Percentiles rank a stretch among this genome's conserved stretches.
Conservation (phyloP, 2,113 vertebrate species). For the Sminthopsis crassicaudata region DNA sequence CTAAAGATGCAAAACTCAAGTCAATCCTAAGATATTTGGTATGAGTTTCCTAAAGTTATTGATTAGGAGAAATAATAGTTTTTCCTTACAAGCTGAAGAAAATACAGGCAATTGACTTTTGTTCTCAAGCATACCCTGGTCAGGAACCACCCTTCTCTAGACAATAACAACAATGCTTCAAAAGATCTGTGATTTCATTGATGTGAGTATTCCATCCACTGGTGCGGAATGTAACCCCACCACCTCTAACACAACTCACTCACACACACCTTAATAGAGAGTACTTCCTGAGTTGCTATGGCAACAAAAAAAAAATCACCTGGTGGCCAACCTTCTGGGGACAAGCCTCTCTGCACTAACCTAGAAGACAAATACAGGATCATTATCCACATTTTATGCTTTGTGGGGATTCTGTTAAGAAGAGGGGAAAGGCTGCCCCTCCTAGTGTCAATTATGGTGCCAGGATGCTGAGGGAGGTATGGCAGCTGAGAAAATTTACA, state of each 20-base stretch:
- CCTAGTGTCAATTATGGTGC: slow-evolving; percentile 57
- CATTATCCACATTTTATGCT: neutral
- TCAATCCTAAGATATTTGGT: neutral
- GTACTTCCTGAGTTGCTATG: neutral
- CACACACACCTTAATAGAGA: neutral
- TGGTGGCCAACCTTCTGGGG: slow-evolving; percentile 3
- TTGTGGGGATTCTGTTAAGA: neutral
- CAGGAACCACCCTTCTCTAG: neutral
- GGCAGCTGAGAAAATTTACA: slow-evolving; percentile 61
- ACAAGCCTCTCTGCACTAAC: neutral
- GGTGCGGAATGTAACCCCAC: neutral
- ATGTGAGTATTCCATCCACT: neutral
- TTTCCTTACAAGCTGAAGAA: slow-evolving; percentile 19
- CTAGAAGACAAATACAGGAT: neutral
- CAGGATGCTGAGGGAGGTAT: slow-evolving; percentile 54
- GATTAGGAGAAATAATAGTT: slow-evolving; percentile 7
- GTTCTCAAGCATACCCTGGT: neutral
- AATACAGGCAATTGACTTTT: neutral
- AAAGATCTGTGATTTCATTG: neutral
- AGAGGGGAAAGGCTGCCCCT: neutral
- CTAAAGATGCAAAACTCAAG: slow-evolving; percentile 31
- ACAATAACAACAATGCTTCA: slow-evolving; percentile 28
- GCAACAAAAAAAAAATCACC: neutral
- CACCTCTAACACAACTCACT: neutral
- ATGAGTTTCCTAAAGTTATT: slow-evolving; percentile 9